Conservation (phyloP, 2,888 invertebrate species). For the Acanthosepion esculentum region DNA sequence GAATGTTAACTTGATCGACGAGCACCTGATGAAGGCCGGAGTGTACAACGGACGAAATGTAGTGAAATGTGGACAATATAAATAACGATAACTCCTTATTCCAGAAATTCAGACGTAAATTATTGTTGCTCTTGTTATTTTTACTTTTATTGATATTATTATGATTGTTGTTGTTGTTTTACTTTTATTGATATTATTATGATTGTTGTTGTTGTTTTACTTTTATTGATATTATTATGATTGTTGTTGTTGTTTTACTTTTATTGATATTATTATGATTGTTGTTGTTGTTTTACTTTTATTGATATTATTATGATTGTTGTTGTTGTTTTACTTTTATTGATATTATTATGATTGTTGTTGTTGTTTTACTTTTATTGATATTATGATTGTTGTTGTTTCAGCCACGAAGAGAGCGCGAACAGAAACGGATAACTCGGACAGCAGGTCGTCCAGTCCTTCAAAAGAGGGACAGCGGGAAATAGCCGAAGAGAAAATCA, state of each 20-base stretch:
- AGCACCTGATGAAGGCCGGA: too few relatives aligned
- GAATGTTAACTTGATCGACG: too few relatives aligned
- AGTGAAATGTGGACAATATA: too few relatives aligned
- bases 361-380: not conserved
- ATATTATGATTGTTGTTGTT: not conserved
- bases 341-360: not conserved
- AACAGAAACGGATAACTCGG: constrained; percentile 55
- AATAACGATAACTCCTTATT: too few relatives aligned
- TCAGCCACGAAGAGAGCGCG: constrained; percentile 59
- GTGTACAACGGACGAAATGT: too few relatives aligned
- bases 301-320: not conserved
- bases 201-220: not conserved
- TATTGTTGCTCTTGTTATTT: not conserved
- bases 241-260: not conserved
- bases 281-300: not conserved
- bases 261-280: not conserved
- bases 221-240: not conserved
- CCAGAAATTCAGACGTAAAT: too few relatives aligned
- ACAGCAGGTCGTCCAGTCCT: constrained; percentile 55
- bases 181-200: not conserved
- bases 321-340: not conserved
- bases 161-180: not conserved
- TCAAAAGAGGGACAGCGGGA: constrained; percentile 50
- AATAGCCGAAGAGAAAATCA: constrained; percentile 39
- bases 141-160: not conserved